Percentiles rank a stretch among this genome's conserved stretches.
phyloP scores from a whole-genome alignment of 2,888 invertebrate species.

The Oscheius sp. region DNA sequence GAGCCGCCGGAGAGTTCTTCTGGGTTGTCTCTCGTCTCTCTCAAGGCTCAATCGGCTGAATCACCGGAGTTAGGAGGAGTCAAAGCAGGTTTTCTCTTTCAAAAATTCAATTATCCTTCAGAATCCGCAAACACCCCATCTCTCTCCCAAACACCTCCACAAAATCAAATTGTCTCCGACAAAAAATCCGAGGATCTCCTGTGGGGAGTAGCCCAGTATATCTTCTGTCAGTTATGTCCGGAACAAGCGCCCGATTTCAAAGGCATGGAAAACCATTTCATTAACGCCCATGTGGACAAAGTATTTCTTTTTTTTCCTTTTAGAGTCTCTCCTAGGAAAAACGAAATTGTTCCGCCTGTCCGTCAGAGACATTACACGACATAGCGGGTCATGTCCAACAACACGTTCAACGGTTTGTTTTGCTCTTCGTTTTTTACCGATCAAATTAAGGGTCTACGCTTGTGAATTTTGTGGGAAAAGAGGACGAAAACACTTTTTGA shows the following conservation, averaged over 20 bases:
- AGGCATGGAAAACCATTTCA: conserved; percentile 50
- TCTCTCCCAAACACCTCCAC: background rate
- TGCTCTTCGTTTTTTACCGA: background rate
- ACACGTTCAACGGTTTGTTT: conserved; percentile 49
- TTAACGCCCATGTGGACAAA: conserved; percentile 54
- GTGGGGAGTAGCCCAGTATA: conserved; percentile 54
- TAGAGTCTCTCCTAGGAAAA: conserved; percentile 30
- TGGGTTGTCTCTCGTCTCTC: no score
- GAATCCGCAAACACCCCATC: no score
- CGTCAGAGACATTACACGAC: conserved; percentile 46
- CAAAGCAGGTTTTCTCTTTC: background rate
- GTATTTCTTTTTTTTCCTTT: conserved; percentile 1
- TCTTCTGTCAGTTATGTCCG: conserved; percentile 57
- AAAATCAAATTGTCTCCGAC: background rate
- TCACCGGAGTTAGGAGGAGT: background rate
- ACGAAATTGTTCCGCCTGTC: conserved; percentile 49
- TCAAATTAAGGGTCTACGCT: conserved; percentile 51
- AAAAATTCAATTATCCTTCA: no score
- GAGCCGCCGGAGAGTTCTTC: background rate
- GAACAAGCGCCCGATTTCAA: conserved; percentile 51
- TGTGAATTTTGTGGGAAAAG: conserved; percentile 62
- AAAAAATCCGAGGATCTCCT: conserved; percentile 37
- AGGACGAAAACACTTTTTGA: conserved; percentile 55
- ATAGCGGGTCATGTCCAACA: conserved; percentile 47
- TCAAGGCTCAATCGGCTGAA: no score